These are phyloP conservation scores for Raja brachyura DNA, from an alignment of 2,113 vertebrate species.

Conservation along the genomic window DNA sequence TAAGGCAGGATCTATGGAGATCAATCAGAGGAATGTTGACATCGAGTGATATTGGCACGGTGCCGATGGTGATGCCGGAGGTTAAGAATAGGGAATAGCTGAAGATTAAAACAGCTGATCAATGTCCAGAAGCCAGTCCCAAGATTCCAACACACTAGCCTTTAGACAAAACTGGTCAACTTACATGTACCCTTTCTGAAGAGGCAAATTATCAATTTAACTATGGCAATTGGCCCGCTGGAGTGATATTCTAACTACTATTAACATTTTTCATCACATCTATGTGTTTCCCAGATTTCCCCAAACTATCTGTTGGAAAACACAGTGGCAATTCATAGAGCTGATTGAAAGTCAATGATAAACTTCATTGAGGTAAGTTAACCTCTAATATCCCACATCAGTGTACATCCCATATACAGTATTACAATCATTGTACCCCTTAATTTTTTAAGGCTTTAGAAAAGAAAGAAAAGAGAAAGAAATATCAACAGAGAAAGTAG, in stretches of 20 bases:
- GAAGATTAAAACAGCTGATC: neutral
- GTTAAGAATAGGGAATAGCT: neutral
- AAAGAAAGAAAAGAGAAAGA: no score
- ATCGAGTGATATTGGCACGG: neutral
- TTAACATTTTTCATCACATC: neutral
- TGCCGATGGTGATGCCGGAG: no score
- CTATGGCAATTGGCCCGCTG: neutral
- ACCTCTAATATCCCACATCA: no score
- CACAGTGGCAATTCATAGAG: neutral
- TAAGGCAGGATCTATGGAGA: neutral
- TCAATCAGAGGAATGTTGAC: neutral
- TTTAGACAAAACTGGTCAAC: neutral
- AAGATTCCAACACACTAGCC: neutral
- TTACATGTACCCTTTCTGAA: neutral
- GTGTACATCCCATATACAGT: no score
- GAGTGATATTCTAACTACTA: neutral
- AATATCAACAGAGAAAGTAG: no score
- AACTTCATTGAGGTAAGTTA: neutral
- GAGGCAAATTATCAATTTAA: neutral
- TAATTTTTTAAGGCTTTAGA: no score
- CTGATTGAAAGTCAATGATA: neutral
- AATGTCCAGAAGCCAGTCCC: neutral
- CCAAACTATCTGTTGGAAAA: neutral
- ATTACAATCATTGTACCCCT: no score
- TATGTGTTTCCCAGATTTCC: neutral